These are phyloP conservation scores for Callyntrura sp. DNA, from an alignment of 2,888 invertebrate species.

Conservation along the genomic window DNA sequence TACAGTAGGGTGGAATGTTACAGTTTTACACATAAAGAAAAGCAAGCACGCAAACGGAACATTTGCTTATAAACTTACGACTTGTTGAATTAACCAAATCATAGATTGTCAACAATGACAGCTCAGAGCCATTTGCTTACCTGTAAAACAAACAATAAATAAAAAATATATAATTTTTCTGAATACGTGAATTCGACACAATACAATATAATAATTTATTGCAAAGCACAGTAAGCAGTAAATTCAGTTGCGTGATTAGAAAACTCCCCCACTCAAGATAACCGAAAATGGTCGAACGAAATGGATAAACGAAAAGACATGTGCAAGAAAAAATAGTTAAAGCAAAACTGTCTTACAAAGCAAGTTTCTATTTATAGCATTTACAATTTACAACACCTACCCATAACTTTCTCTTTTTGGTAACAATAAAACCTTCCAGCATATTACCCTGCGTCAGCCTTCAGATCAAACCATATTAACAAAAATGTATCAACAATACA, in stretches of 20 bases:
- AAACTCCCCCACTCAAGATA: not conserved
- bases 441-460: not conserved
- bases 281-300: not conserved
- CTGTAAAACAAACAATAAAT: constrained; percentile 64
- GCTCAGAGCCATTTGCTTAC: constrained; percentile 51
- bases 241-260: not conserved
- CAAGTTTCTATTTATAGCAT: constrained; percentile 20
- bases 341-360: not conserved
- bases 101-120: constrained; percentile 14
- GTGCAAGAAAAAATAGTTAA: not conserved
- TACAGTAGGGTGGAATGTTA: not conserved
- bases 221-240: not conserved
- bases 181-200: not conserved
- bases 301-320: not conserved
- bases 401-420: constrained; percentile 59
- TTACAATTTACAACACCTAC: not conserved
- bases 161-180: constrained; percentile 10
- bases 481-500: not conserved
- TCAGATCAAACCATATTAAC: not conserved
- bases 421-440: constrained; percentile 22
- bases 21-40: not conserved
- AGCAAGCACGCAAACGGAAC: not conserved
- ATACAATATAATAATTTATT: too few relatives aligned
- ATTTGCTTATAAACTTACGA: constrained; percentile 42
- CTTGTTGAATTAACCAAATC: not conserved